Percentiles rank a stretch among this genome's conserved stretches.
Evolutionary conservation across 2,113 vertebrate species (phyloP).

Genomic region (Geothlypis trichas): DNA sequence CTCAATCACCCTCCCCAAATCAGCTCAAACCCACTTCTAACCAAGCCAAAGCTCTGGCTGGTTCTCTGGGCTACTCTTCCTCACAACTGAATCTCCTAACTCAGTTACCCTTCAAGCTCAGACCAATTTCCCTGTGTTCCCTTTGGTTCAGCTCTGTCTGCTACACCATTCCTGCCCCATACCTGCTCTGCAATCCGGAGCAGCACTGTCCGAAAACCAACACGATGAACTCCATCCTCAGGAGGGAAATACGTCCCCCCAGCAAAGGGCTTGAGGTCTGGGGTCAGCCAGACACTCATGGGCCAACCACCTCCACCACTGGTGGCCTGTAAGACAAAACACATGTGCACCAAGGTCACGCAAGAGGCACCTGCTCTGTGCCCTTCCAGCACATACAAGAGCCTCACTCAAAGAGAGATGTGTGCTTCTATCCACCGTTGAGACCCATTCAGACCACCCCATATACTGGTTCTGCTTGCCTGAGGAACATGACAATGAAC

Average conservation of each 20-base stretch:
- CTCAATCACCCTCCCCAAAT: rapidly evolving
- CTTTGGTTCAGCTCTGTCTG: not conserved
- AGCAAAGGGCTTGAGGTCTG: conserved; percentile 87
- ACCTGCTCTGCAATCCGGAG: conserved; percentile 87
- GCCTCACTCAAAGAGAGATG: rapidly evolving
- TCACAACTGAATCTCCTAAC: not conserved
- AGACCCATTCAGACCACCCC: not conserved
- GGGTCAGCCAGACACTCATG: conserved; percentile 96
- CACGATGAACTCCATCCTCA: conserved; percentile 78
- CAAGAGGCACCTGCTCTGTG: not conserved
- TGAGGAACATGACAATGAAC: not conserved
- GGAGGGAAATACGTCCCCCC: conserved; percentile 94
- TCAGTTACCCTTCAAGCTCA: not conserved
- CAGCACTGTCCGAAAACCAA: conserved; percentile 88
- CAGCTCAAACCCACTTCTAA: not conserved
- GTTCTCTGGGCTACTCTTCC: not conserved
- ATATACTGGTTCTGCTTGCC: not conserved
- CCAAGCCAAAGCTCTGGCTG: not conserved
- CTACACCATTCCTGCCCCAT: not conserved
- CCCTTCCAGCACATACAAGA: not conserved
- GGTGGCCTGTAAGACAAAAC: conserved; percentile 78
- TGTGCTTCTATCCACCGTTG: not conserved
- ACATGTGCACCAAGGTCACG: rapidly evolving
- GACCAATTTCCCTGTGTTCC: not conserved
- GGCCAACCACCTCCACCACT: conserved; percentile 95